These are phyloP conservation scores for Brachypterus glaber DNA, from an alignment of 2,888 invertebrate genomes.

Conservation along the genomic window DNA sequence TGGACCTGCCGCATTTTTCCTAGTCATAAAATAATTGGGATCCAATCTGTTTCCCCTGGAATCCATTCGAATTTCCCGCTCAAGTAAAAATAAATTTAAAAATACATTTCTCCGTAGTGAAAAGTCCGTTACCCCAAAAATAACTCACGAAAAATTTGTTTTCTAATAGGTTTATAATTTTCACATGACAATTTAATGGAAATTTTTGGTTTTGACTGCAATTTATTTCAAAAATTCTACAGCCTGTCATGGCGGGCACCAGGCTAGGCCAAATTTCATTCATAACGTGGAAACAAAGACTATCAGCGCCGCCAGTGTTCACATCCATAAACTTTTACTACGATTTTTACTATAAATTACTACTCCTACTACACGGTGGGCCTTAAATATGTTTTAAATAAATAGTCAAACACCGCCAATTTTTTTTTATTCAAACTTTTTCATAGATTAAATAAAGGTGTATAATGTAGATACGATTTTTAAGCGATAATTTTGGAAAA, in stretches of 20 bases:
- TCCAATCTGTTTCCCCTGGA: neutral
- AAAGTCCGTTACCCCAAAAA: neutral
- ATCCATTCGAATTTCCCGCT: constrained; percentile 15
- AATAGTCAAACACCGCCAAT: no score
- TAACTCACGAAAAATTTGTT: neutral
- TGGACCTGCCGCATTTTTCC: constrained; percentile 16
- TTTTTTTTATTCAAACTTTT: no score
- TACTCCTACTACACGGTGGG: no score
- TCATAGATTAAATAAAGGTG: no score
- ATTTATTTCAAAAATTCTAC: neutral
- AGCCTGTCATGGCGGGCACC: constrained; percentile 1
- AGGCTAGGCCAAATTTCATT: constrained; percentile 21
- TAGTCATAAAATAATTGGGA: constrained; percentile 2
- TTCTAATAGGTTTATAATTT: neutral
- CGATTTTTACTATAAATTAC: no score
- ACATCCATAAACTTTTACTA: no score
- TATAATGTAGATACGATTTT: no score
- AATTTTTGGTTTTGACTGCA: neutral
- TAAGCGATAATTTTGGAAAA: no score
- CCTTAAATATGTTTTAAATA: no score
- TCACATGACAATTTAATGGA: neutral
- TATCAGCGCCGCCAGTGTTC: no score
- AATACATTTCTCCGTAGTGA: constrained; percentile 7
- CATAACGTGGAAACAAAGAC: no score
- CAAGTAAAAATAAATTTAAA: constrained; percentile 14